Conservation (phyloP, 2,888 invertebrate genomes). For the Drosophila macrothrix region DNA sequence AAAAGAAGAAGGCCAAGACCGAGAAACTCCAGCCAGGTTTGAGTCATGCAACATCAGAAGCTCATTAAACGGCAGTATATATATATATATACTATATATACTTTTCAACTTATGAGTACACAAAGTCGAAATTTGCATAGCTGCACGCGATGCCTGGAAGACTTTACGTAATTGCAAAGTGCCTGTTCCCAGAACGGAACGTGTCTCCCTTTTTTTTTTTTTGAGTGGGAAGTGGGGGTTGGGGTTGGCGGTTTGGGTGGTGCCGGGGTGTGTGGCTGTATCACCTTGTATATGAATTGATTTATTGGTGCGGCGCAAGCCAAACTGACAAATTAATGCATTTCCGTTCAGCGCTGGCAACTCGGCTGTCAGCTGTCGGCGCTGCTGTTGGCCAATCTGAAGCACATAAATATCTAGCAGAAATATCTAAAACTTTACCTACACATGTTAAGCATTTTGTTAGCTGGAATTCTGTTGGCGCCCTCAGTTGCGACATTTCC, state of each 20-base stretch:
- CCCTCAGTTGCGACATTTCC: constrained; percentile 43
- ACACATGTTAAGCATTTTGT: constrained; percentile 9
- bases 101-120: constrained; percentile 22
- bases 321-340: constrained; percentile 75
- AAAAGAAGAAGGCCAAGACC: constrained; percentile 44
- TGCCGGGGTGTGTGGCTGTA: not conserved
- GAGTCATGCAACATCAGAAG: constrained; percentile 60
- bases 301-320: constrained; percentile 63
- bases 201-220: constrained; percentile 3
- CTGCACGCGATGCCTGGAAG: constrained; percentile 67
- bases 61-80: constrained; percentile 66
- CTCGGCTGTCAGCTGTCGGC: constrained; percentile 48
- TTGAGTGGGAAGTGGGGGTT: not conserved
- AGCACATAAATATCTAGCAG: constrained; percentile 29
- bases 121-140: constrained; percentile 57
- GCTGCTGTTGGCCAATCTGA: constrained; percentile 53
- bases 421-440: not conserved
- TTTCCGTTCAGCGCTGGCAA: constrained; percentile 69
- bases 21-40: constrained; percentile 43
- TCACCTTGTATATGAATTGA: constrained; percentile 61
- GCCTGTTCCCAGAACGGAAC: constrained; percentile 31
- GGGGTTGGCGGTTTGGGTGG: not conserved
- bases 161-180: constrained; percentile 79
- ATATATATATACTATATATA: not conserved
- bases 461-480: constrained; percentile 16